A percentile compares a stretch with the other conserved stretches of the same genome.
Evolutionary conservation across 2,797 vertebrate species (phyloP).

Genomic region (Pseudochromis fuscus): DNA sequence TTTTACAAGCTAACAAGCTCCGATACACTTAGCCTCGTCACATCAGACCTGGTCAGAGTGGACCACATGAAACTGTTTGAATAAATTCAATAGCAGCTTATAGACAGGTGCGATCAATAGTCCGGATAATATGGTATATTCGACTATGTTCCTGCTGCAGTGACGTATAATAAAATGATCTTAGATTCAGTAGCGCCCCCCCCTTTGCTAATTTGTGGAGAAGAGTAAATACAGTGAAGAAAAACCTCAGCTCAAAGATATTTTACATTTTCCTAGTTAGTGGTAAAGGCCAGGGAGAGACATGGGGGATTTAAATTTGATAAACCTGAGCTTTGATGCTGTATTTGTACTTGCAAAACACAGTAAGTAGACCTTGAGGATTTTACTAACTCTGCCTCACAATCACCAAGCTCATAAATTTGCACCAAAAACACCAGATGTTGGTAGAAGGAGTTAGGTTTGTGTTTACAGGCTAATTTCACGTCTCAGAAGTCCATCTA

Average conservation of each 20-base stretch:
- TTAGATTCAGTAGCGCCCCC: too few species aligned
- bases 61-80: too few species aligned
- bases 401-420: conserved; percentile 10
- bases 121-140: too few species aligned
- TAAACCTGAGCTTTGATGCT: conserved; percentile 7
- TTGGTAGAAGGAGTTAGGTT: background rate
- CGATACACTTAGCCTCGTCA: too few species aligned
- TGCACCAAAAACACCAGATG: background rate
- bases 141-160: conserved; percentile 8
- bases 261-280: conserved; percentile 5
- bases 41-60: too few species aligned
- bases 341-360: conserved; percentile 33
- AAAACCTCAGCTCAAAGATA: background rate
- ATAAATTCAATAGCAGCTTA: too few species aligned
- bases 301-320: conserved; percentile 6
- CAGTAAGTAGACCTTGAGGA: conserved; percentile 25
- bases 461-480: background rate
- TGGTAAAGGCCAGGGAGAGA: background rate
- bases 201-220: conserved; percentile 5
- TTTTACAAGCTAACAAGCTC: too few species aligned
- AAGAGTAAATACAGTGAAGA: conserved; percentile 1
- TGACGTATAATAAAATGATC: background rate
- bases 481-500: too few species aligned
- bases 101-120: too few species aligned
- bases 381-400: background rate